Base-by-base conservation (phyloP, 2,888 invertebrate species). In the Tetragnatha montana region DNA sequence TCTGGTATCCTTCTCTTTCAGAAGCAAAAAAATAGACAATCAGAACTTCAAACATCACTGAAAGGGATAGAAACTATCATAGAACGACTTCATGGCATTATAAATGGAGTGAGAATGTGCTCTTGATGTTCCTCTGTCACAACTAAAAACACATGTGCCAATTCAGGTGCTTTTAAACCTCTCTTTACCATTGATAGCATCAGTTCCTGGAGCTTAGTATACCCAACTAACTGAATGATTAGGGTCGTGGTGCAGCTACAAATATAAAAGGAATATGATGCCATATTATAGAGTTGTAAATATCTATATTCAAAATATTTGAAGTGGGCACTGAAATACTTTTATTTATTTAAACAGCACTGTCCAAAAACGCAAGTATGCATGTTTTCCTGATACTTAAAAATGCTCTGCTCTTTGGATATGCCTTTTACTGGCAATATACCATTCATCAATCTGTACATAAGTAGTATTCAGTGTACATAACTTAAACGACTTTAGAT, bases 1-100 rank as follows among this genome's bases (percentile, higher is more conserved):
- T 73, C 22, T 21, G 14, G 1, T 60, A 35, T 10, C n/a, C 6
- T 19, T 60, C 12, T 19, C 21, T 85, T 78, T 14, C 22, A 91
- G 91, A 88, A 88, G 21, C 91, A 91, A 68, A 88, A 82, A 88
- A 84, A 85, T 70, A 69, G 91, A 91, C 91, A 88, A 88, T 88
- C 91, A 88, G 91, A 88, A 74, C 78, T 91, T 80, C 85, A 91
- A 70, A 81, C 81, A 49, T 86, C 91, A 21, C 21, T 81, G 74
- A 78, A 69, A 74, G 81, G 70, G 51, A 81, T 81, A 12, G 85
- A 91, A 47, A 73, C 49, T 69, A 51, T 60, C 70, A 35, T 85
- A 74, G 91, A 88, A 50, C 85, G 70, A 47, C 70, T 91, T 17
- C 85, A 88, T 19, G 79, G 79, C 71, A 81, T 91, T 69, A 86